Evolutionary conservation across 2,113 vertebrate genomes (phyloP), one percentile per base, ranked within the genome.

Genomic region (Neodon shergylaensis): DNA sequence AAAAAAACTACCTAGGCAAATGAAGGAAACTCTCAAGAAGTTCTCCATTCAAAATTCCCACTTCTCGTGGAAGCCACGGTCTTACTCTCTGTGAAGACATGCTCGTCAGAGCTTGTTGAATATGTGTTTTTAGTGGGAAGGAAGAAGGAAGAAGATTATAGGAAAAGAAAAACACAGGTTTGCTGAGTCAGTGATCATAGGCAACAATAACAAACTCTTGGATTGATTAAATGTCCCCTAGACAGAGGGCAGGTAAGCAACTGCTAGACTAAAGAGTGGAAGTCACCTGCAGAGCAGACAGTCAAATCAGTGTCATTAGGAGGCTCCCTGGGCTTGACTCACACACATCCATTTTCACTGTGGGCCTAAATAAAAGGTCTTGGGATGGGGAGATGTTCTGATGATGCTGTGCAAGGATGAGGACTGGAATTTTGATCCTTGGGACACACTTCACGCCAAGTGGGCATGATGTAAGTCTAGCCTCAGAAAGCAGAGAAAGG

Each of bases 1-100:
- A 92, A 93, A 87, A 86, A 96, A 96, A 94, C 88, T 1, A 49
- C 17, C 11, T 86, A n/a, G 84, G 22, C 44, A 66, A 66, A 79
- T 66, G 81, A 72, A 76, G 61, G 68, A 88, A 96, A 47, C 16
- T 31, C n/a, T 49, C 1, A 61, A 83, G 88, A 77, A 54, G 5
- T n/a, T 65, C 0, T 44, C 22, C 42, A 26, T 54, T 76, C 24
- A 42, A 82, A 81, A 22, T 17, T 3, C 49, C 19, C 11, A 2
- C 39, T 81, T 91, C 36, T 26, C 2, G 2, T 5, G 11, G 24
- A 24, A 93, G 24, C 24, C 1, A 4, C 63, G 8, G 1, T 79
- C 52, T 58, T 42, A 28, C 12, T 9, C 17, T 7, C 26, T 39
- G 39, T 61, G 65, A 7, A 49, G 52, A 66, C 39, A 0, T 0